phyloP scores from a whole-genome alignment of 2,888 invertebrate genomes.

The Halictus ligatus region DNA sequence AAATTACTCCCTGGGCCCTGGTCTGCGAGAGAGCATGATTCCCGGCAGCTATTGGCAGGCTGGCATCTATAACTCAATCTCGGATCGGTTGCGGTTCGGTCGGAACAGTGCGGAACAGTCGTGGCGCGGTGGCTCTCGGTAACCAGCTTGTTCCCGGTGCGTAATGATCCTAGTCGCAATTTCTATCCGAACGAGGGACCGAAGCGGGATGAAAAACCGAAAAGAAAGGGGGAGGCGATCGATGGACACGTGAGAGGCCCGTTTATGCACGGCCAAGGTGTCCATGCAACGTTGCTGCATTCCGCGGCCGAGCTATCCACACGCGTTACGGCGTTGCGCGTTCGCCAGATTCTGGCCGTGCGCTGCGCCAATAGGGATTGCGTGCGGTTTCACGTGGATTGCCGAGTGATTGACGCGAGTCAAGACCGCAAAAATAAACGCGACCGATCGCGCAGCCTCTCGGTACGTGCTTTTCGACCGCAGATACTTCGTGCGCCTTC shows the following conservation, averaged over 20 bases:
- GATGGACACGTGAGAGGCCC: conserved; percentile 57
- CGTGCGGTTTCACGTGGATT: conserved; percentile 75
- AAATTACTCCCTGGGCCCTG: conserved; percentile 27
- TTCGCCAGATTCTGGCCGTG: conserved; percentile 53
- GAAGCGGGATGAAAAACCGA: background rate
- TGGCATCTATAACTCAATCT: conserved; percentile 47
- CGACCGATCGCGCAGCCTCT: conserved; percentile 69
- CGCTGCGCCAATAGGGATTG: conserved; percentile 68
- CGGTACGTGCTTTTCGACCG: conserved; percentile 63
- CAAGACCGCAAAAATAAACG: conserved; percentile 74
- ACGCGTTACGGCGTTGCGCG: conserved; percentile 49
- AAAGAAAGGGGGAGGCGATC: conserved; percentile 36
- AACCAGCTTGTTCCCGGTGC: conserved; percentile 58
- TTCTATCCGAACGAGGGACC: conserved; percentile 51
- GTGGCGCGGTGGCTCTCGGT: conserved; percentile 23
- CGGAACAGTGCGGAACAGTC: conserved; percentile 15
- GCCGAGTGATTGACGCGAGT: conserved; percentile 71
- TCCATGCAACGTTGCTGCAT: conserved; percentile 24
- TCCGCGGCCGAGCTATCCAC: conserved; percentile 29
- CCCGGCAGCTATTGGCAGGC: conserved; percentile 19
- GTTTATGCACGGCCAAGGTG: conserved; percentile 39
- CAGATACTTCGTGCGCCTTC: conserved; percentile 58
- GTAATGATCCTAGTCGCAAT: conserved; percentile 63
- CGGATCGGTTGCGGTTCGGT: conserved; percentile 35
- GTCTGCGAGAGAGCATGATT: conserved; percentile 16